Conservation (phyloP, 2,888 invertebrate genomes). For the Ceriagrion tenellum region DNA sequence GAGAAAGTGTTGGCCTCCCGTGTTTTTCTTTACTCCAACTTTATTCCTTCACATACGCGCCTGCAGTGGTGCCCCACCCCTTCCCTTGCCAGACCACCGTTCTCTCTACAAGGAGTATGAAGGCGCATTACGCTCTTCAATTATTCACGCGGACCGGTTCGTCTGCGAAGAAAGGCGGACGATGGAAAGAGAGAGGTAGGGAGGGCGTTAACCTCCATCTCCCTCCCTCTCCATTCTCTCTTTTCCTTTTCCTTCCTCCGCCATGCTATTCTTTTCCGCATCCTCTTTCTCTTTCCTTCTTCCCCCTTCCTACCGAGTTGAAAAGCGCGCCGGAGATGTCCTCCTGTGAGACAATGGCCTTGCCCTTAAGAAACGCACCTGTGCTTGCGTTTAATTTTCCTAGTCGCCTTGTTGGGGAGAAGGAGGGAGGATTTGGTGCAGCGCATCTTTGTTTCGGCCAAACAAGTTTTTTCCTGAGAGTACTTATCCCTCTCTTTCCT, state of each 20-base stretch:
- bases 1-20: neutral
- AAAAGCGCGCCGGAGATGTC: neutral
- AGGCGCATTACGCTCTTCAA: neutral
- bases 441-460: neutral
- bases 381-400: neutral
- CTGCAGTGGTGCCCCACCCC: neutral
- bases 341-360: neutral
- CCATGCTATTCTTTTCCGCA: neutral
- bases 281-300: neutral
- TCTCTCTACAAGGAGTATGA: neutral
- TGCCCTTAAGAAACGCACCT: neutral
- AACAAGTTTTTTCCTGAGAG: neutral
- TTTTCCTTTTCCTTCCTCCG: neutral
- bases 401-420: neutral
- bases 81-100: neutral
- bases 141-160: constrained; percentile 12
- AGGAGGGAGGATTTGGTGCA: neutral
- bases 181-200: neutral
- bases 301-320: neutral
- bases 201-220: neutral
- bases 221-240: neutral
- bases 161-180: neutral
- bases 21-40: neutral
- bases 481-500: neutral
- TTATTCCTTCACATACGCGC: neutral